phyloP scores from a whole-genome alignment of 2,797 vertebrate genomes.

The Thripadectes ignobilis region DNA sequence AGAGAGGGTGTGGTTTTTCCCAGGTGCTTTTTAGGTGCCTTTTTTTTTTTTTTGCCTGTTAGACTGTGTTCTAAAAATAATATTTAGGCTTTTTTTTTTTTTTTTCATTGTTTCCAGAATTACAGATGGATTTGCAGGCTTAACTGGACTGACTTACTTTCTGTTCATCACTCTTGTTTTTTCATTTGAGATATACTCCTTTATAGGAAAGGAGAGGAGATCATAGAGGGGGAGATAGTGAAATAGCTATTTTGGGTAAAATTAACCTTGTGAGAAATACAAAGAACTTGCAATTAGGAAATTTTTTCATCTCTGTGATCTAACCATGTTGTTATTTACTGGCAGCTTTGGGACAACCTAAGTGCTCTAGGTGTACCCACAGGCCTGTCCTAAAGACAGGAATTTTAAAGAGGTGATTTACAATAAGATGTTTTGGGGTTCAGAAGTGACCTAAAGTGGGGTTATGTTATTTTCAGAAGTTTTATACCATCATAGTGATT shows the following conservation, averaged over 20 bases:
- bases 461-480: not conserved
- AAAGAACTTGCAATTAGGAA: not conserved
- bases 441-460: not conserved
- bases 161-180: not conserved
- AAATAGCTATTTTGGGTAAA: not conserved
- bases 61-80: not conserved
- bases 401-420: not conserved
- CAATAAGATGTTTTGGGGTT: not conserved
- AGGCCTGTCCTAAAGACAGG: not conserved
- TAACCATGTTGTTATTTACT: not conserved
- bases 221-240: accelerated
- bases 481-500: not conserved
- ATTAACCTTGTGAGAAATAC: not conserved
- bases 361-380: accelerated
- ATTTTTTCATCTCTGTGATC: not conserved
- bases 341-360: not conserved
- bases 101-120: not conserved
- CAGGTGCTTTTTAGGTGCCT: accelerated
- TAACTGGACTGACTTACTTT: not conserved
- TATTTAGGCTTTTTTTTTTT: not conserved
- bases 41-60: not conserved
- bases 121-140: not conserved
- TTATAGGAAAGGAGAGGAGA: not conserved
- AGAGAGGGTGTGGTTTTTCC: not conserved
- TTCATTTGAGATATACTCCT: not conserved